A percentile compares a stretch with the other conserved stretches of the same genome.
These are phyloP conservation scores for Hirtodrosophila duncani DNA, from an alignment of 2,888 invertebrate genomes.

Conservation along the genomic window DNA sequence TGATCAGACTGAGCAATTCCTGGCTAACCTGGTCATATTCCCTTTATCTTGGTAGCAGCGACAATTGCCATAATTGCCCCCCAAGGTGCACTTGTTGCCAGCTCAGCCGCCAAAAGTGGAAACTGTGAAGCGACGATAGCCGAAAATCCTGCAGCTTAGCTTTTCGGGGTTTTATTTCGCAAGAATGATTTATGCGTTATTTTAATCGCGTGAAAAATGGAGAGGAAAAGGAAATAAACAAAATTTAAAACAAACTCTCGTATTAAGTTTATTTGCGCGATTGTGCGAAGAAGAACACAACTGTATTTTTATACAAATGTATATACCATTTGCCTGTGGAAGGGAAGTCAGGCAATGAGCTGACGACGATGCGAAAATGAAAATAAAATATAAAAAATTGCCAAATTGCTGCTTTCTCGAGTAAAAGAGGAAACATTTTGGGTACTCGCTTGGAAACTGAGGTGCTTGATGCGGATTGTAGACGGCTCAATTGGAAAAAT, in stretches of 20 bases:
- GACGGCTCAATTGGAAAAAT: conserved; percentile 22
- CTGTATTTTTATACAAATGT: conserved; percentile 18
- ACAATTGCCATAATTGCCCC: conserved; percentile 57
- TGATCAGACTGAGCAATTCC: no score
- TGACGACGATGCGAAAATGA: background rate
- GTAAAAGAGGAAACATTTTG: conserved; percentile 15
- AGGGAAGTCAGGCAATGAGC: background rate
- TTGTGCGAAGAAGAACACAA: conserved; percentile 17
- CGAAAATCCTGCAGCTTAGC: conserved; percentile 18
- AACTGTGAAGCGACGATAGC: conserved; percentile 21
- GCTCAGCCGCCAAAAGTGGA: no score
- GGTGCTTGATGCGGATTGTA: conserved; percentile 28
- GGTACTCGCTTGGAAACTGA: conserved; percentile 28
- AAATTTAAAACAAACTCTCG: no score
- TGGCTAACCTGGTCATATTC: no score
- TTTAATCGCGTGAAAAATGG: conserved; percentile 27
- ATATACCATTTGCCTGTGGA: conserved; percentile 37
- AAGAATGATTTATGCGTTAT: conserved; percentile 53
- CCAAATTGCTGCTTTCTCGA: conserved; percentile 19
- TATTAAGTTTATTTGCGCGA: conserved; percentile 29
- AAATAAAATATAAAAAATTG: conserved; percentile 10
- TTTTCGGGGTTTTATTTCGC: no score
- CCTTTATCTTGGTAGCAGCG: conserved; percentile 27
- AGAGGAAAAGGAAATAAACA: conserved; percentile 6
- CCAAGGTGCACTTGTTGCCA: no score